These are phyloP conservation scores for Oncorhynchus keta DNA, from an alignment of 2,113 vertebrate genomes.

Conservation along the genomic window DNA sequence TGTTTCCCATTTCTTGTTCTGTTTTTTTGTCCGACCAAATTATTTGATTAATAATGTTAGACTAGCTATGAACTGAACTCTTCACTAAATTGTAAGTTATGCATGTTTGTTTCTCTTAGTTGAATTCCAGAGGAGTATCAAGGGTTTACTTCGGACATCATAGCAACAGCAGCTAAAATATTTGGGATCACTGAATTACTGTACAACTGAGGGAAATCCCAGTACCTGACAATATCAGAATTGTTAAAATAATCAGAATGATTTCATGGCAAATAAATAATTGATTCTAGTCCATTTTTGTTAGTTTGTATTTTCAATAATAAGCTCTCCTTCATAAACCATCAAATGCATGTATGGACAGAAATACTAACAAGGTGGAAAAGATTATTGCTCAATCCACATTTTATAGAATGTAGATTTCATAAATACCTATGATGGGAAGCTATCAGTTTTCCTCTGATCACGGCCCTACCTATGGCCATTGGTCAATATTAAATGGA, in stretches of 20 bases:
- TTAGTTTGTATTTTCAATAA: neutral
- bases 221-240: neutral
- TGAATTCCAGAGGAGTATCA: neutral
- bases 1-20: neutral
- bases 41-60: neutral
- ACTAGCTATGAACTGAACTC: neutral
- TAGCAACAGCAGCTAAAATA: neutral
- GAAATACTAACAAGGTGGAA: too few relatives aligned
- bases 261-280: slow-evolving; percentile 5
- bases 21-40: neutral
- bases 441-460: too few relatives aligned
- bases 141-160: neutral
- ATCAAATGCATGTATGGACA: neutral
- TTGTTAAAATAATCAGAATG: neutral
- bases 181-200: neutral
- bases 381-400: too few relatives aligned
- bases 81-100: too few relatives aligned
- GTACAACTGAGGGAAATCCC: neutral
- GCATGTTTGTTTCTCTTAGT: neutral
- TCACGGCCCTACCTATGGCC: too few relatives aligned
- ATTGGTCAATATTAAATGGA: neutral
- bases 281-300: neutral
- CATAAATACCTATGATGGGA: too few relatives aligned
- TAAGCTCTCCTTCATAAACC: neutral
- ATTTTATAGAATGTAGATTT: too few relatives aligned